Base-by-base conservation (phyloP, 1,140 invertebrate species). In the Drosophila guanche region DNA sequence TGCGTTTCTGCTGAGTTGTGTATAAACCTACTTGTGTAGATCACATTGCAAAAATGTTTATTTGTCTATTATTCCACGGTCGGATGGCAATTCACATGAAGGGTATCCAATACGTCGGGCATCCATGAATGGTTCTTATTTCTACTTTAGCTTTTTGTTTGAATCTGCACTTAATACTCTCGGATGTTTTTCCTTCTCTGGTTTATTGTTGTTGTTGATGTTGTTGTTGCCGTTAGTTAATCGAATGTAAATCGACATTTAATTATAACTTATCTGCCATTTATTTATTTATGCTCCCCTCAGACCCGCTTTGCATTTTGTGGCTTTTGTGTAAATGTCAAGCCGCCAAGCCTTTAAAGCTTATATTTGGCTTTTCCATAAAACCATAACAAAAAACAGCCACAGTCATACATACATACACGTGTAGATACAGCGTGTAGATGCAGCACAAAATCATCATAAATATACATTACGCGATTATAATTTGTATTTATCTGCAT, bases 251-350 rank as follows among this genome's bases (percentile, higher is more conserved):
- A 76, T 85, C 76, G 71, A 65, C 62, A 73, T 85, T 86, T 85
- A 85, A 85, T 85, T 84, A 84, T 85, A 79, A 79, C 69, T 85
- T 84, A 76, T 80, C 60, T 61, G 43, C 27, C 69, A 81, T 80
- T 76, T 79, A 79, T 76, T 80, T 71, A 76, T 72, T 71, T 76
- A 40, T 51, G 23, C 53, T 46, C 25, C 41, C 40, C 48, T 16
- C 25, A 40, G 27, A 25, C 27, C 3, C 5, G 6, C 5, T 40
- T 48, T 20, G 16, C 14, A 27, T 46, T 40, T 75, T 74, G 59
- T 50, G 71, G 77, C 41, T 78, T 77, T 77, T 57, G 33, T 52
- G 45, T 42, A 59, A 55, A 66, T 67, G 75, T 78, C 75, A 78
- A 59, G 69, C 60, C 41, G 41, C 61, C 60, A 45, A 69, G 45